Base-by-base conservation (phyloP, 2,797 vertebrate genomes). In the Phrynocephalus forsythii region DNA sequence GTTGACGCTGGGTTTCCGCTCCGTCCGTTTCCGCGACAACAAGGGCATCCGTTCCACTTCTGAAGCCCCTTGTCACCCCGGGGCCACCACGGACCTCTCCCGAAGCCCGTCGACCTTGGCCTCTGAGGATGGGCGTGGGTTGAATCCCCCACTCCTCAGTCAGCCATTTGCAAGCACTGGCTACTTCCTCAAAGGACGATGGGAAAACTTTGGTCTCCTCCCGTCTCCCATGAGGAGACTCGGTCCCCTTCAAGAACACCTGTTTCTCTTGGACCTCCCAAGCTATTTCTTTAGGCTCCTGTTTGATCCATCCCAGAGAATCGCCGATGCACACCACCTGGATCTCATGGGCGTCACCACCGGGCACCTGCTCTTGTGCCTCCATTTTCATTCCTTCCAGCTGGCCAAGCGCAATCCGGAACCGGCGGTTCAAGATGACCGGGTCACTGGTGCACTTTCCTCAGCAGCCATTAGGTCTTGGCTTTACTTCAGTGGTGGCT, bases 131-230 rank as follows among this genome's bases (percentile, higher is more conserved):
- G 6, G 67, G 10, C 0, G 4, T 6, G 30, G 71, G 85, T 1
- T 1, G 26, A 60, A 16, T 60, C 52, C 24, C 78, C 67, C 50
- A 71, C 66, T 80, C 85, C 9, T 30, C 24, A 9, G 67, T 38
- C 50, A 86, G n/a, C 77, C 48, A 80, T 60, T 86, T 86, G 67
- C n/a, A 86, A 26, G 76, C 18, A 2, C 24, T 52, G 10, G 48
- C 6, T 0, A 30, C 15, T 22, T 24, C 84, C 76, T 71, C 76
- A 28, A 86, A 71, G 63, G 38, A 68, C 20, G 13, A 30, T 20
- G 85, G 77, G 22, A 72, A 60, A 44, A 28, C 48, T 3, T 71
- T 79, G 44, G 48, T n/a, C 5, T 26, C 33, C 1, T 66, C 73
- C 73, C 83, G 6, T 26, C 30, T 30, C 6, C 13, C 28, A 26